phyloP scores from a whole-genome alignment of 2,888 invertebrate genomes.

The Phragmatobia fuliginosa region DNA sequence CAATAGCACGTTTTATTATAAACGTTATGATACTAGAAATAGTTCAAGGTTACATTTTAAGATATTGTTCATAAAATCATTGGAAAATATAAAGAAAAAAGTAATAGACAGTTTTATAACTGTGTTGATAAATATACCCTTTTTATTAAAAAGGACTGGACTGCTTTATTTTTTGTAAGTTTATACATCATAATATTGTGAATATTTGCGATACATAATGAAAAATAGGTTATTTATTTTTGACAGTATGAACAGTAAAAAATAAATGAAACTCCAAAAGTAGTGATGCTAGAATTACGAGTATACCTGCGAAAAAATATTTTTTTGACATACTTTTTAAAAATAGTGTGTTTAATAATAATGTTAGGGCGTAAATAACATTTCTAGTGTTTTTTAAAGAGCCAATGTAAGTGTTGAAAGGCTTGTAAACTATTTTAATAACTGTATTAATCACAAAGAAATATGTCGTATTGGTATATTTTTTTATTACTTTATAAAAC shows the following conservation, averaged over 20 bases:
- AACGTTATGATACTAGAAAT: background rate
- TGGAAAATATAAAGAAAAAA: background rate
- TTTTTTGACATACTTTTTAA: slow-evolving; percentile 6
- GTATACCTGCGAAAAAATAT: slow-evolving; percentile 5
- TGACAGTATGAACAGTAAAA: background rate
- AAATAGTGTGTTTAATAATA: background rate
- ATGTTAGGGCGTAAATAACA: background rate
- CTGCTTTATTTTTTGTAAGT: background rate
- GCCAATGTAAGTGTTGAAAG: background rate
- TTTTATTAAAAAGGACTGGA: background rate
- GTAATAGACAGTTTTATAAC: background rate
- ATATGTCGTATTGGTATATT: background rate
- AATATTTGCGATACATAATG: background rate
- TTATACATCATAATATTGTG: background rate
- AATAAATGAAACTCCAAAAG: background rate
- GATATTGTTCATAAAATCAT: background rate
- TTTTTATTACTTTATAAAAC: background rate
- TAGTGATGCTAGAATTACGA: background rate
- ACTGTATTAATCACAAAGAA: too few species aligned
- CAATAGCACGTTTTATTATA: background rate
- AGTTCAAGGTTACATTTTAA: background rate
- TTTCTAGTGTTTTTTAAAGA: background rate
- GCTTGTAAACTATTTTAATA: background rate
- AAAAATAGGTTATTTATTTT: background rate
- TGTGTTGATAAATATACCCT: background rate